Percentiles rank a stretch among this genome's conserved stretches.
phyloP scores from a whole-genome alignment of 1,140 invertebrate species.

The Drosophila bifasciata region DNA sequence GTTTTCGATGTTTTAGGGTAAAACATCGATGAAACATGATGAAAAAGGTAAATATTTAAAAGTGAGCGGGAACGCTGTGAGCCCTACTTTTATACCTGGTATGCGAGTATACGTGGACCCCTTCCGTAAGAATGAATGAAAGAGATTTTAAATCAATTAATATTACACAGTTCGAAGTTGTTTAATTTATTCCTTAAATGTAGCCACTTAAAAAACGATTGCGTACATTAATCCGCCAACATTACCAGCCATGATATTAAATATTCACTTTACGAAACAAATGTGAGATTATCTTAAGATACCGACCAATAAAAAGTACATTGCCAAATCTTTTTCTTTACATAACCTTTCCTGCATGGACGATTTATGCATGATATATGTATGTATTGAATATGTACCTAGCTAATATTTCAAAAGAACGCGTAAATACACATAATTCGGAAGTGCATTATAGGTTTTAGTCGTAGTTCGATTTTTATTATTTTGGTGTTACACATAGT shows the following conservation, averaged over 20 bases:
- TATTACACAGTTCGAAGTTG: constrained; percentile 57
- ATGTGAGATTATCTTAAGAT: constrained; percentile 33
- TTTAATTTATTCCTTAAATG: constrained; percentile 56
- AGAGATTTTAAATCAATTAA: constrained; percentile 35
- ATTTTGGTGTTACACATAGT: constrained; percentile 57
- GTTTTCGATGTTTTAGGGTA: no score
- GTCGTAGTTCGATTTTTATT: constrained; percentile 48
- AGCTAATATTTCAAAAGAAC: constrained; percentile 47
- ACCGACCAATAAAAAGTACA: constrained; percentile 32
- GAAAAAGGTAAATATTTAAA: constrained; percentile 3
- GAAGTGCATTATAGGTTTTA: constrained; percentile 49
- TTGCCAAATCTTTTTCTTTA: constrained; percentile 29
- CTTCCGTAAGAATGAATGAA: not conserved
- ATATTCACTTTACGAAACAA: constrained; percentile 47
- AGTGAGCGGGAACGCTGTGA: not conserved
- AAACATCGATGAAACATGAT: no score
- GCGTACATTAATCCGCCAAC: constrained; percentile 41
- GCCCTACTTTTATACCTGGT: no score
- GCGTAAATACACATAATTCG: constrained; percentile 48
- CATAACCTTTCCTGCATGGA: constrained; percentile 26
- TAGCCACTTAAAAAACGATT: constrained; percentile 52
- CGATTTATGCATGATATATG: constrained; percentile 22
- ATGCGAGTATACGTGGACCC: no score
- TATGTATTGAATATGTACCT: constrained; percentile 47
- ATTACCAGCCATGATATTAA: constrained; percentile 44